Base-by-base conservation (phyloP, 23 tunicate genomes). In the Ascidia mentula region DNA sequence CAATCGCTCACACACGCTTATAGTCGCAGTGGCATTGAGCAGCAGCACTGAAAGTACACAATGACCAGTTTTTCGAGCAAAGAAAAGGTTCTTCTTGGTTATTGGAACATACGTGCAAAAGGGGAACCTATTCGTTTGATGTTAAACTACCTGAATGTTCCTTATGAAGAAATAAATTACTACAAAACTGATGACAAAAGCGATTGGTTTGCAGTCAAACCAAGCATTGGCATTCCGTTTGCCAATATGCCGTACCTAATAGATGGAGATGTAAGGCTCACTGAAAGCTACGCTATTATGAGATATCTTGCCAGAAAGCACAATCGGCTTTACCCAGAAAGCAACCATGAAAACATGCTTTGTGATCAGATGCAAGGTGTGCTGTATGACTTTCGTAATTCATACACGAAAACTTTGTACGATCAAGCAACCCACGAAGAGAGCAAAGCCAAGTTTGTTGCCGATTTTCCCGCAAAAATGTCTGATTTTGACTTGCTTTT, bases 31-130 rank as follows among this genome's bases (percentile, higher is more conserved):
- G n/a, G n/a, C n/a, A n/a, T n/a, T n/a, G n/a, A n/a, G n/a, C n/a
- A n/a, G n/a, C n/a, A n/a, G n/a, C n/a, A n/a, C n/a, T n/a, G n/a
- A n/a, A n/a, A n/a, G n/a, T n/a, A n/a, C n/a, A n/a, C n/a, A n/a
- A n/a, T n/a, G n/a, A n/a, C n/a, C n/a, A n/a, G n/a, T n/a, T n/a
- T n/a, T n/a, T n/a, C n/a, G n/a, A n/a, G n/a, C n/a, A n/a, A n/a
- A n/a, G n/a, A n/a, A n/a, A 53, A 53, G 24, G 65, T 53, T 26
- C 22, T 53, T 53, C 75, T 71, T 3, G 39, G 39, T 71, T 71
- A 71, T 31, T 71, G 75, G 75, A 71, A 71, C 13, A 34, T 71
- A 18, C 75, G 75, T 34, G 75, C 75, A 6, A 34, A 34, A 71
- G 75, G 75, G 4, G 75, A 71, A 36, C 75, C 75, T 6, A 36